Conservation (phyloP, 2,797 vertebrate genomes). For the Aythya fuligula region DNA sequence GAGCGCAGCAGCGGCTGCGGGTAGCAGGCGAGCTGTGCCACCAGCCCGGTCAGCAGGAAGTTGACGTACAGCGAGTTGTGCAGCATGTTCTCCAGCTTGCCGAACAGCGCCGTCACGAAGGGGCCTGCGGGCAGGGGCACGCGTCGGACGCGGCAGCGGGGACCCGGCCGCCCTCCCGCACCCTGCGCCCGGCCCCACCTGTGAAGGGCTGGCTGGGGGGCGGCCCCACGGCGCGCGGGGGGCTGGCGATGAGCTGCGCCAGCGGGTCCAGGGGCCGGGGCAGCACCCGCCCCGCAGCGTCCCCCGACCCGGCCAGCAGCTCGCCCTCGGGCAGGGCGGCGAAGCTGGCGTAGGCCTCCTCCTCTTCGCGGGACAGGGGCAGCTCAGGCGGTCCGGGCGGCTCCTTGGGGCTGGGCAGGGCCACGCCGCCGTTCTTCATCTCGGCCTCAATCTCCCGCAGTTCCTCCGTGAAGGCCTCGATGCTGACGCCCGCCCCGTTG, state of each 20-base stretch:
- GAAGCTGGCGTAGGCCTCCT: conserved; percentile 77
- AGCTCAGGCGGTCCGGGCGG: not conserved
- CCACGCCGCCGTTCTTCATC: conserved; percentile 55
- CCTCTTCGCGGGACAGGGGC: conserved; percentile 73
- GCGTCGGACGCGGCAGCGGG: not conserved
- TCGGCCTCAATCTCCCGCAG: conserved; percentile 86
- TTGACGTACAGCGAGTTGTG: conserved; percentile 98
- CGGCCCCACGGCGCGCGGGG: conserved; percentile 82
- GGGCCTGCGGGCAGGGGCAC: conserved; percentile 82
- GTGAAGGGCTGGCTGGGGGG: conserved; percentile 90
- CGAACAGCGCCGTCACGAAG: conserved; percentile 91
- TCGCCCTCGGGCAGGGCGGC: conserved; percentile 66
- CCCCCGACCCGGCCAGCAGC: not conserved
- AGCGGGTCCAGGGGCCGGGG: conserved; percentile 13
- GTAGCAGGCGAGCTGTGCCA: conserved; percentile 94
- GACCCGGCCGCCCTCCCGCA: not conserved
- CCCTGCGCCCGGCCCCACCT: conserved; percentile 72
- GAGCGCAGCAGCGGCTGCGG: conserved; percentile 96
- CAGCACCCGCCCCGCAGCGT: accelerated
- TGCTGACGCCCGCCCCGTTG: conserved; percentile 83
- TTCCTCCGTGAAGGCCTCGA: conserved; percentile 91
- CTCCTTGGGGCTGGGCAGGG: accelerated
- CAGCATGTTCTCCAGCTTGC: conserved; percentile 97
- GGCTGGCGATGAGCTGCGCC: conserved; percentile 81
- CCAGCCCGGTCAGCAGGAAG: conserved; percentile 94